Conservation (phyloP, 2,888 invertebrate species). For the Nemoura dubitans region DNA sequence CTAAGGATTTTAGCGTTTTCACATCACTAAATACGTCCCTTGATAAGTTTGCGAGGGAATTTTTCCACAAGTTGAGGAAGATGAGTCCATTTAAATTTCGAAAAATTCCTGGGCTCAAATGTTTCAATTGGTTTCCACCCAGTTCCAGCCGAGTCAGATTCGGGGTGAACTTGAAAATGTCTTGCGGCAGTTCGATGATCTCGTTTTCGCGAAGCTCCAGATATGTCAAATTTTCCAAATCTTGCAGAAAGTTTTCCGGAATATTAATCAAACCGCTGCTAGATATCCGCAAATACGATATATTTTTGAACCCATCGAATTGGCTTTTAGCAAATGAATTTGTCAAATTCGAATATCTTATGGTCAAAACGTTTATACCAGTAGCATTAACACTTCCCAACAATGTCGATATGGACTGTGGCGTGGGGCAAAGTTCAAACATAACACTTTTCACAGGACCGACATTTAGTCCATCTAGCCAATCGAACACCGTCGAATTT, state of each 20-base stretch:
- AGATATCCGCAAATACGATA: slow-evolving; percentile 67
- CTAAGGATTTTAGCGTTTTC: slow-evolving; percentile 70
- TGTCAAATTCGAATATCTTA: slow-evolving; percentile 61
- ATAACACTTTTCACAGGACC: slow-evolving; percentile 63
- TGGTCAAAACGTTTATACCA: slow-evolving; percentile 10
- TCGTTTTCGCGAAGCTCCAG: slow-evolving; percentile 72
- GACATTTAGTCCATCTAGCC: slow-evolving; percentile 63
- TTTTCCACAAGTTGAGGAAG: slow-evolving; percentile 74
- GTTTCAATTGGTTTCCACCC: slow-evolving; percentile 71
- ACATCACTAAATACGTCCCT: slow-evolving; percentile 71
- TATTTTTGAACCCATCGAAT: slow-evolving; percentile 65
- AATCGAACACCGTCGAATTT: slow-evolving; percentile 58
- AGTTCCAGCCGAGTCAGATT: slow-evolving; percentile 71
- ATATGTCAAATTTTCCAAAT: slow-evolving; percentile 69
- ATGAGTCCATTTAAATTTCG: slow-evolving; percentile 67
- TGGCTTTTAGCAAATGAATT: slow-evolving; percentile 68
- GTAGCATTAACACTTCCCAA: slow-evolving; percentile 53
- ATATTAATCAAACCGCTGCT: slow-evolving; percentile 70
- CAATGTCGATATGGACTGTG: slow-evolving; percentile 63
- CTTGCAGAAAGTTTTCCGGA: slow-evolving; percentile 69
- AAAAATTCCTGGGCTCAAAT: slow-evolving; percentile 70
- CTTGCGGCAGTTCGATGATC: slow-evolving; percentile 64
- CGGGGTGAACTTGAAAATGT: slow-evolving; percentile 66
- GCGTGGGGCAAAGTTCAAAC: slow-evolving; percentile 66
- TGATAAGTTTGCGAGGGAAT: slow-evolving; percentile 71